phyloP scores from a whole-genome alignment of 2,113 vertebrate species.

The Mandrillus leucophaeus region DNA sequence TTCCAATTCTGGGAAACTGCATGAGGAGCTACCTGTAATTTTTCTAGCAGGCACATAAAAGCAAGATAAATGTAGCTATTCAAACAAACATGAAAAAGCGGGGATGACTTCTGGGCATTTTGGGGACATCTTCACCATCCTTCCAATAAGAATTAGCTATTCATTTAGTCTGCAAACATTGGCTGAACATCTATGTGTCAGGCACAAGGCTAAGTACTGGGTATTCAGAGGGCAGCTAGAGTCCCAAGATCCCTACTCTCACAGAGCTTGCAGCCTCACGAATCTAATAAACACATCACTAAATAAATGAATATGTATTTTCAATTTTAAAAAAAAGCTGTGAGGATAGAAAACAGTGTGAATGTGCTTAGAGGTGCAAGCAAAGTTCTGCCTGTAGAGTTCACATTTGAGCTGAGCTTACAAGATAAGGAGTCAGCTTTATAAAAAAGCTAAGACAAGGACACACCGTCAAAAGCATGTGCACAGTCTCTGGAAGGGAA shows the following conservation, averaged over 20 bases:
- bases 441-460: neutral
- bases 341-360: neutral
- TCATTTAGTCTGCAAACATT: neutral
- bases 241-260: neutral
- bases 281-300: neutral
- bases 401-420: neutral
- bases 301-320: slow-evolving; percentile 24
- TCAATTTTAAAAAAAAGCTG: neutral
- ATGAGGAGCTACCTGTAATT: slow-evolving; percentile 46
- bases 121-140: neutral
- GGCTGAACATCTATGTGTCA: neutral
- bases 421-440: neutral
- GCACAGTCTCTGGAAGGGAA: neutral
- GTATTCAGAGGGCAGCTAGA: neutral
- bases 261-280: neutral
- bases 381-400: neutral
- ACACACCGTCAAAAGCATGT: neutral
- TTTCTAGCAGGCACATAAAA: slow-evolving; percentile 32
- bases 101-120: neutral
- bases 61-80: slow-evolving; percentile 16
- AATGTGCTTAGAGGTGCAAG: neutral
- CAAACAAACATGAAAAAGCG: neutral
- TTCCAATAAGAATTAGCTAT: slow-evolving; percentile 1
- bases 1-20: slow-evolving; percentile 37
- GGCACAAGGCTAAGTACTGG: neutral